Evolutionary conservation across 2,888 invertebrate species (phyloP), one percentile per base, ranked within the genome.

Genomic region (Blomia tropicalis): DNA sequence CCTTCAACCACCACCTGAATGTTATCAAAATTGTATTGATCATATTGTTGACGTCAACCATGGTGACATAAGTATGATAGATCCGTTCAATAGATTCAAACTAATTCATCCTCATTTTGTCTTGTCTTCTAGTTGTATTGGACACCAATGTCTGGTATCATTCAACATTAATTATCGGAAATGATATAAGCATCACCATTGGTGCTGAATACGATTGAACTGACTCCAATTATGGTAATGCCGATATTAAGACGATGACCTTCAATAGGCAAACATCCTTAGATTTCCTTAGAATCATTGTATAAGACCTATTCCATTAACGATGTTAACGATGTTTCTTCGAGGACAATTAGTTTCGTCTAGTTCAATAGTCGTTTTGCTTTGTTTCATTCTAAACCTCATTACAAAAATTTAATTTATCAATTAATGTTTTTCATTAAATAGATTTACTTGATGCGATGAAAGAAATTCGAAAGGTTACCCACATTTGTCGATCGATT

Each of bases 121-220:
- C 36, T 36, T 36, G 36, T 59, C 19, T 59, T n/a, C 22, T 79
- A 91, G 91, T 93, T 79, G 85, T 91, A 56, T 77, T 93, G 70
- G 88, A 93, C 73, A 93, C 93, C 0, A 93, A 95, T 73, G 82
- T 84, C 62, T 95, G 95, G 95, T 95, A 88, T 73, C 95, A 95
- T 77, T 83, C 85, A 72, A 95, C 95, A 0, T 77, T 79, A 69
- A 87, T 92, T 63, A 79, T 87, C 53, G 86, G 89, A 0, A 82
- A 85, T 22, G 85, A 87, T 68, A 82, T 93, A 71, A 95, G 93
- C 76, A 87, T 95, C 70, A 91, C 92, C 0, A 92, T 95, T 69
- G 95, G 93, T 32, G 89, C 93, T 0, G 95, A 95, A 74, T 95
- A 86, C 73, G 93, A 95, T 74, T 93, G 60, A 66, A 29, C 11